Base-by-base conservation (phyloP, 1,140 invertebrate species). In the Drosophila orena region DNA sequence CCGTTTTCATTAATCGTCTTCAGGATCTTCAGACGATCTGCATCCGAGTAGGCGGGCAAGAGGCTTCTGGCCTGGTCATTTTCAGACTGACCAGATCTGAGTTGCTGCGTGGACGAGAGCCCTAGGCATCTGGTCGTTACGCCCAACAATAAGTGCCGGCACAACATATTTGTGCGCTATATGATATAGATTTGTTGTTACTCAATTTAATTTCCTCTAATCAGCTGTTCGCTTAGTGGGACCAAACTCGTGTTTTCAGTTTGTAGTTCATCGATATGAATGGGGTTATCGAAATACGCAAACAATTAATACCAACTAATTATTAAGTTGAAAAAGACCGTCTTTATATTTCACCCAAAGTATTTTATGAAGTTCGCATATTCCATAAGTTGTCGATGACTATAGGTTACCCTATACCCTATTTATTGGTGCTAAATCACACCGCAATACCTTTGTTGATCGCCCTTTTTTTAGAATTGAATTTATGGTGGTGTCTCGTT, bases 11-110 rank as follows among this genome's bases (percentile, higher is more conserved):
- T 91, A 2, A 91, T 42, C 2, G 46, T 56, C 8, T 68, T 20
- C 8, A 91, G 53, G 5, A 91, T 91, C 34, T 77, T 69, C 0
- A 14, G 27, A 0, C 69, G 49, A 14, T 91, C 61, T 2, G 76
- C 68, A 14, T 62, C 53, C 2, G 79, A 68, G 37, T 70, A 89
- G 4, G 54, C 20, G 8, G 79, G 79, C 37, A 88, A 42, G 1
- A 42, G 12, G 5, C 22, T 17, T 8, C 14, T 52, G 20, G 49
- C 40, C 27, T 52, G 20, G 17, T 64, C 70, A 2, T 44, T 46
- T 10, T 7, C 15, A 0, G 20, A 2, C 40, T 24, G 17, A 8
- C 12, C 1, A 12, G 7, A 3, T 22, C 10, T 6, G 38, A 40
- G 37, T 10, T 52, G 24, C 35, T 35, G 40, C 49, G 7, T 40